Evolutionary conservation across 1,140 invertebrate species (phyloP).

Genomic region (Stegodyphus dumicola): DNA sequence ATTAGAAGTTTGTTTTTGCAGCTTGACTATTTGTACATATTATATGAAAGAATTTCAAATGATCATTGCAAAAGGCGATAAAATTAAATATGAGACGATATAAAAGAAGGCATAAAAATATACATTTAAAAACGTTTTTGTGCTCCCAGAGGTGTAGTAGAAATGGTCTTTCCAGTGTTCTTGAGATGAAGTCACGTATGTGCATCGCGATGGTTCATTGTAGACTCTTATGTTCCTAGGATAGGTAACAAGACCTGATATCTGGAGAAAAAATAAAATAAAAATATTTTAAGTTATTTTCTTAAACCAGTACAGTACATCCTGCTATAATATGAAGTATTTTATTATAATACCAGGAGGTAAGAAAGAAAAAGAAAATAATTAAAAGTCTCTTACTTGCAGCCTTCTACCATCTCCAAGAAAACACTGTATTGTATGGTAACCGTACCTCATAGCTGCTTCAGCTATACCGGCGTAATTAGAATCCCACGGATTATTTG

Average conservation of each 20-base stretch:
- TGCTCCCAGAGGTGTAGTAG: neutral
- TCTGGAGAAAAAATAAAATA: neutral
- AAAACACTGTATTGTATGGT: slow-evolving; percentile 43
- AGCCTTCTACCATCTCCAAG: slow-evolving; percentile 43
- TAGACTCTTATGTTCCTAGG: slow-evolving; percentile 41
- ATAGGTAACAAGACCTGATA: slow-evolving; percentile 34
- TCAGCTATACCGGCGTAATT: slow-evolving; percentile 47
- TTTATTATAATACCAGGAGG: too few relatives aligned
- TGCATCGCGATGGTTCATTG: slow-evolving; percentile 37
- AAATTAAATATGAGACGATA: too few relatives aligned
- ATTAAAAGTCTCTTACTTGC: slow-evolving; percentile 17
- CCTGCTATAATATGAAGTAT: too few relatives aligned
- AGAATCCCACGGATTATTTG: slow-evolving; percentile 52
- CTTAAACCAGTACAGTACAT: too few relatives aligned
- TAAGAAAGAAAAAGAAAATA: neutral
- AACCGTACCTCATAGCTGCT: slow-evolving; percentile 53
- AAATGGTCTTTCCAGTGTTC: slow-evolving; percentile 43
- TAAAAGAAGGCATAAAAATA: too few relatives aligned
- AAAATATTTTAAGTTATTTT: neutral
- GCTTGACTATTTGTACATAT: too few relatives aligned
- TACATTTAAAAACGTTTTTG: neutral
- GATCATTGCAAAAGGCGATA: too few relatives aligned
- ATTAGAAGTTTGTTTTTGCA: too few relatives aligned
- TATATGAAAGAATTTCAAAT: too few relatives aligned
- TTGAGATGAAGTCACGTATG: slow-evolving; percentile 26